Base-by-base conservation (phyloP, 2,888 invertebrate genomes). In the Himalopsyche kuldschensis region DNA sequence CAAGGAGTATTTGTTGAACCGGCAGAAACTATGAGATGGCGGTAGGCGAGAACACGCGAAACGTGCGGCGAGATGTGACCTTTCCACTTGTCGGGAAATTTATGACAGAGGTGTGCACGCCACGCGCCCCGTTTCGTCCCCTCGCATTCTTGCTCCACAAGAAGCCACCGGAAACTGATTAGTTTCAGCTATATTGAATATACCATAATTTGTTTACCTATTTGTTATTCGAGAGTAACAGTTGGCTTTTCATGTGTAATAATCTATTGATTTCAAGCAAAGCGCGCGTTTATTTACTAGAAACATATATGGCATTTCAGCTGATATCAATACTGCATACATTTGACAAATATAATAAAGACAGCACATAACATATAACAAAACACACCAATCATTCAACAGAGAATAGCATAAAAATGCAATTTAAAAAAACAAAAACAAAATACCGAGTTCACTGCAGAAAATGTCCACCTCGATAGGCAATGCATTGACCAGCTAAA, bases 11-110 rank as follows among this genome's bases (percentile, higher is more conserved):
- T 55, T 55, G 55, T 55, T 55, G 75, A 75, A 32, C 32, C 31
- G 75, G 75, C 75, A 75, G 41, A 75, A 75, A 75, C 46, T 78
- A 30, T 78, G 41, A 78, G 48, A 46, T 47, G 41, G 81, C 30
- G 75, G 46, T 8, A 41, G 79, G 79, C 35, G 27, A 78, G 31
- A 75, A 75, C 31, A 75, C 30, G 32, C 75, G 75, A 27, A 75
- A 75, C 75, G 75, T 31, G 75, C 75, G 75, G 32, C 69, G 75
- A 79, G 79, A 82, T 69, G 31, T 31, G 82, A 82, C 79, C 82
- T 82, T 79, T 82, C 79, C 75, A 79, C 79, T 82, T 79, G 79
- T 31, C 35, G 30, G 76, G 27, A 32, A 81, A 79, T 82, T 78
- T 78, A 82, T 82, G 82, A 48, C 48, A 20, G 47, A 31, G 35